Percentiles rank a stretch among this genome's conserved stretches.
phyloP scores from a whole-genome alignment of 1,140 invertebrate species.

The Battus philenor region DNA sequence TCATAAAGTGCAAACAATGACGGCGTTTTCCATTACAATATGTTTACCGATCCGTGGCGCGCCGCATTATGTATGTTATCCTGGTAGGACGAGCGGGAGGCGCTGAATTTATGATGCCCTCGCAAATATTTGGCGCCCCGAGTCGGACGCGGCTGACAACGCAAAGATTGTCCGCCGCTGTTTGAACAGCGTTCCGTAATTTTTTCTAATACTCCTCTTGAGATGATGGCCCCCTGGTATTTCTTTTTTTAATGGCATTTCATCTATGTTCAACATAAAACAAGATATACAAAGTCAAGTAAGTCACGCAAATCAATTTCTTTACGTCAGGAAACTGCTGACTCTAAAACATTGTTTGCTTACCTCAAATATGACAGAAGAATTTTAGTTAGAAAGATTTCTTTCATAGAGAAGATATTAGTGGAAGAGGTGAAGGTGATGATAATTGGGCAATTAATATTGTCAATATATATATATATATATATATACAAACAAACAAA shows the following conservation, averaged over 20 bases:
- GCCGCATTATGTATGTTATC: slow-evolving; percentile 74
- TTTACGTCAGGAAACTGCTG: no score
- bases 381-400: no score
- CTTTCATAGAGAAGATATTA: no score
- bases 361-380: no score
- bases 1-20: slow-evolving; percentile 73
- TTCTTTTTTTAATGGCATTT: no score
- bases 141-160: slow-evolving; percentile 65
- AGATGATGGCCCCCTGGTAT: neutral
- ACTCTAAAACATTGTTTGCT: no score
- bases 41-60: slow-evolving; percentile 72
- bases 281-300: no score
- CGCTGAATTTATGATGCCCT: slow-evolving; percentile 69
- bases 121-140: slow-evolving; percentile 70
- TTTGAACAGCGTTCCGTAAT: slow-evolving; percentile 58
- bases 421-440: no score
- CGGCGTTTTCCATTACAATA: slow-evolving; percentile 75
- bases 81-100: slow-evolving; percentile 60
- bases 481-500: neutral
- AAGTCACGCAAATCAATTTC: no score
- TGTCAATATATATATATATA: no score
- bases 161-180: slow-evolving; percentile 70
- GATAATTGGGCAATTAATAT: no score
- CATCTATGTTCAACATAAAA: no score
- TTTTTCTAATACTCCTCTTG: slow-evolving; percentile 23